Evolutionary conservation across 2,797 vertebrate genomes (phyloP).

Genomic region (Oryzias dopingdopingensis): DNA sequence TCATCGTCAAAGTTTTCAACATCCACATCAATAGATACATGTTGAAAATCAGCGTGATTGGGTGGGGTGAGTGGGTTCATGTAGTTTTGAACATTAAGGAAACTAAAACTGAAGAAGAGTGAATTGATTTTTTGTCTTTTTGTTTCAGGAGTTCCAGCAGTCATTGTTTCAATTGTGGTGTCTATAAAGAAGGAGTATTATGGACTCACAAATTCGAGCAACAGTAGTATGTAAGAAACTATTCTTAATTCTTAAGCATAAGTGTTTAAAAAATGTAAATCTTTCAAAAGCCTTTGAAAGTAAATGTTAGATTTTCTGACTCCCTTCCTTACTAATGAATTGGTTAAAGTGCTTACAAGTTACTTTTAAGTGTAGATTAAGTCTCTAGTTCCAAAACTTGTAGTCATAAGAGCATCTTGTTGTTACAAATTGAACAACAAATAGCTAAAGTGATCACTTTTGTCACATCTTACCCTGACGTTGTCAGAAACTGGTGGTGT

Average conservation of each 20-base stretch:
- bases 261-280: too few species aligned
- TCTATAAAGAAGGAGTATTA: conserved; percentile 43
- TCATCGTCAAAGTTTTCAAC: conserved; percentile 82
- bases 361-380: too few species aligned
- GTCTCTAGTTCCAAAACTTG: too few species aligned
- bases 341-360: too few species aligned
- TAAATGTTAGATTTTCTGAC: too few species aligned
- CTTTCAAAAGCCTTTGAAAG: too few species aligned
- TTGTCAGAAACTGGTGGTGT: too few species aligned
- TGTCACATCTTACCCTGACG: too few species aligned
- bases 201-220: conserved; percentile 19
- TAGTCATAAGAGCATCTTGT: too few species aligned
- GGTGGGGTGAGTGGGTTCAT: conserved; percentile 82
- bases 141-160: conserved; percentile 71
- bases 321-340: too few species aligned
- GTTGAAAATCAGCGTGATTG: conserved; percentile 78
- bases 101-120: background rate
- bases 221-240: conserved; percentile 35
- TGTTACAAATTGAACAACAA: too few species aligned
- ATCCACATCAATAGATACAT: conserved; percentile 77
- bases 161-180: conserved; percentile 61
- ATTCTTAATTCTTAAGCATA: background rate
- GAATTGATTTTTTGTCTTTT: background rate
- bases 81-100: background rate
- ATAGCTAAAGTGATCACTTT: too few species aligned